These are phyloP conservation scores for Elachura formosa DNA, from an alignment of 2,113 vertebrate species.

Conservation along the genomic window DNA sequence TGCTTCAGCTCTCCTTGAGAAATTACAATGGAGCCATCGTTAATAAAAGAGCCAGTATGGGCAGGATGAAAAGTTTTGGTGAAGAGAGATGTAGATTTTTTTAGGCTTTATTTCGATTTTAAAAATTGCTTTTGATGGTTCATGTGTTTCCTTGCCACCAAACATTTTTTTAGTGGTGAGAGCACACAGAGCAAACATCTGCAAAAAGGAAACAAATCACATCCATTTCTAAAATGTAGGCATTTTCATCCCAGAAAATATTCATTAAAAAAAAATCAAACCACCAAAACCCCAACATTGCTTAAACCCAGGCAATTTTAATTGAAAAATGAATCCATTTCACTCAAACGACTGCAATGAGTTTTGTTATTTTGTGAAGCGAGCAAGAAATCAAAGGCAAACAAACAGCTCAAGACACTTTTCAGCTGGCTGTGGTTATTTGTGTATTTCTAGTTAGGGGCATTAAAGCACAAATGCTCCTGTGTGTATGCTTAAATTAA, in stretches of 20 bases:
- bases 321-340: slow-evolving; percentile 35
- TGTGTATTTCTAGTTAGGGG: background rate
- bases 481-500: slow-evolving; percentile 14
- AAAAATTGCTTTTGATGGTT: background rate
- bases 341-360: background rate
- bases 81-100: background rate
- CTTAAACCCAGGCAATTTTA: background rate
- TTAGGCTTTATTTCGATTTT: background rate
- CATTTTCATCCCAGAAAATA: background rate
- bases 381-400: slow-evolving; percentile 15
- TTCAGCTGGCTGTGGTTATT: background rate
- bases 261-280: background rate
- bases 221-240: background rate
- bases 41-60: background rate
- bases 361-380: background rate
- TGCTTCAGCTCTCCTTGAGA: background rate
- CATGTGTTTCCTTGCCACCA: background rate
- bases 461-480: background rate
- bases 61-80: background rate
- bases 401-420: background rate
- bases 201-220: background rate
- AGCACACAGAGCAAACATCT: background rate
- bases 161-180: background rate
- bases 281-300: background rate
- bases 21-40: background rate